A percentile compares a stretch with the other conserved stretches of the same genome.
Conservation (phyloP, 2,113 vertebrate genomes). For the Psophia crepitans region DNA sequence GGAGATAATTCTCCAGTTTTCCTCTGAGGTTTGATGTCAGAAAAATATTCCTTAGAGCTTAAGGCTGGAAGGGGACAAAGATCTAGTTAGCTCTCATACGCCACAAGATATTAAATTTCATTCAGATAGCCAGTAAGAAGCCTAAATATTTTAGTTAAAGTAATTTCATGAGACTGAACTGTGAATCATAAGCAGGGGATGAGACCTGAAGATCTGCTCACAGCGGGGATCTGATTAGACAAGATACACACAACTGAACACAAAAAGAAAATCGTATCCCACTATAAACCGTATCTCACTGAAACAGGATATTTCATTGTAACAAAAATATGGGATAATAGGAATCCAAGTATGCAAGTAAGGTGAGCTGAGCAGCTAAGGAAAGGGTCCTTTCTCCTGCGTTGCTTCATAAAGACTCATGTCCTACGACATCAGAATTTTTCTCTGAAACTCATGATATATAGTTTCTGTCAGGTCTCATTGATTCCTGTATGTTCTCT, state of each 20-base stretch:
- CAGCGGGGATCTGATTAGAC: neutral
- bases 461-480: neutral
- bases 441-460: neutral
- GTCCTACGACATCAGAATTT: neutral
- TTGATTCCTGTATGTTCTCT: neutral
- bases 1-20: neutral
- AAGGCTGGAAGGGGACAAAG: neutral
- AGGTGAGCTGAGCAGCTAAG: neutral
- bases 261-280: neutral
- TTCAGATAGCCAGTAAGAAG: neutral
- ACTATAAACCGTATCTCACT: neutral
- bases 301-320: neutral
- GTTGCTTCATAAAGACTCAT: neutral
- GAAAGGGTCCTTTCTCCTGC: neutral
- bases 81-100: neutral
- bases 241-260: neutral
- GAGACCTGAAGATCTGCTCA: neutral
- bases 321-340: neutral
- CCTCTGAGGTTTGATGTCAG: neutral
- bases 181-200: neutral
- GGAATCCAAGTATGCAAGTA: neutral
- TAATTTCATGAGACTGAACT: neutral
- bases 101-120: neutral
- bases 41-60: neutral
- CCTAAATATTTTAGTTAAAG: neutral